phyloP scores from a whole-genome alignment of 2,888 invertebrate species.

The Galerucella nymphaeae region DNA sequence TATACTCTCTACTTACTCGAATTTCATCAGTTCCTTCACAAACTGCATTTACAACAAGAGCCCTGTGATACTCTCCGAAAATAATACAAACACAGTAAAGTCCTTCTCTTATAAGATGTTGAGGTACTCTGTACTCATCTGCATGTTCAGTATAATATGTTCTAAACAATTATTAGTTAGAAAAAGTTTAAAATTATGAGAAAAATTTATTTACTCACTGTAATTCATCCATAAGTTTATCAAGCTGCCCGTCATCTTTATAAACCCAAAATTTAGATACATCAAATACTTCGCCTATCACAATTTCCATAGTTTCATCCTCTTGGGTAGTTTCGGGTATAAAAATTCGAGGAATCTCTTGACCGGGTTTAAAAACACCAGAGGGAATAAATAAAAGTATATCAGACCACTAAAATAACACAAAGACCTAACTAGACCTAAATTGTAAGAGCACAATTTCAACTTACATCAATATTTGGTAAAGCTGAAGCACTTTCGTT shows the following conservation, averaged over 20 bases:
- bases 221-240: conserved; percentile 68
- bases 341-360: conserved; percentile 49
- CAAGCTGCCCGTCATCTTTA: conserved; percentile 62
- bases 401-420: conserved; percentile 45
- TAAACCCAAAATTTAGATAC: conserved; percentile 71
- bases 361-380: conserved; percentile 51
- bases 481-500: conserved; percentile 26
- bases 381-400: conserved; percentile 46
- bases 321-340: conserved; percentile 41
- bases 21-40: not conserved
- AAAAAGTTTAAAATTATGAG: not conserved
- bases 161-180: conserved; percentile 42
- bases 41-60: conserved; percentile 43
- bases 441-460: conserved; percentile 1
- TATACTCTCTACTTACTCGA: not conserved
- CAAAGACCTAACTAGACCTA: not conserved
- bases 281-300: conserved; percentile 69
- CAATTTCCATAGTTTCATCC: conserved; percentile 60
- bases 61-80: conserved; percentile 68
- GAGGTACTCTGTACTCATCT: conserved; percentile 47
- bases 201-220: conserved; percentile 54
- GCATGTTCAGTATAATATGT: conserved; percentile 45
- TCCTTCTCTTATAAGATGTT: conserved; percentile 57
- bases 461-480: conserved; percentile 42
- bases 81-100: conserved; percentile 67